Percentiles rank a stretch among this genome's conserved stretches.
These are phyloP conservation scores for Sorex maritimensis DNA, from an alignment of 2,797 vertebrate genomes.

Conservation along the genomic window DNA sequence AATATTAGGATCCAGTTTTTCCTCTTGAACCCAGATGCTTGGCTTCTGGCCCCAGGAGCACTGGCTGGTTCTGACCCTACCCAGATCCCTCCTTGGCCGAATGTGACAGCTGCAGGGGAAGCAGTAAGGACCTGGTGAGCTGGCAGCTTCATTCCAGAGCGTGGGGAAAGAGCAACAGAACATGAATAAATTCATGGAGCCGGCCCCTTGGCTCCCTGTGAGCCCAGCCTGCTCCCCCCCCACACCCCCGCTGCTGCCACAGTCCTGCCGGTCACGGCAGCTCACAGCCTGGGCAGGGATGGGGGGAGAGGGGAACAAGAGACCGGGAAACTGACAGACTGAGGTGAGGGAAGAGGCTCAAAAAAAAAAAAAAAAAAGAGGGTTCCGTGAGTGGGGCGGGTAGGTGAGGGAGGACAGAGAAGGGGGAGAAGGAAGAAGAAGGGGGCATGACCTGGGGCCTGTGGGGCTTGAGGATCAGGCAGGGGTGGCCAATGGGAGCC, in stretches of 20 bases:
- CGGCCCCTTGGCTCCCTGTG: slow-evolving; percentile 77
- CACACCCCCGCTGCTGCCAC: slow-evolving; percentile 54
- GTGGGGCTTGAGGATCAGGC: slow-evolving; percentile 20
- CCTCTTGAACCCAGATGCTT: slow-evolving; percentile 46
- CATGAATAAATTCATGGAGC: slow-evolving; percentile 90
- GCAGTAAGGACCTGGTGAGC: slow-evolving; percentile 83
- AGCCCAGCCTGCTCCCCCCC: slow-evolving; percentile 76
- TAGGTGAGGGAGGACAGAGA: not conserved
- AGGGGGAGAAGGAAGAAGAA: not conserved
- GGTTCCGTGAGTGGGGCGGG: not conserved
- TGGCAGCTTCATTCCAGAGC: slow-evolving; percentile 84
- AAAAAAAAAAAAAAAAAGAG: slow-evolving; percentile 68
- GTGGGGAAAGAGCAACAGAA: slow-evolving; percentile 85
- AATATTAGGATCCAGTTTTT: not conserved
- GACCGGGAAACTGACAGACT: slow-evolving; percentile 21
- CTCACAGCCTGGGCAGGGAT: slow-evolving; percentile 62
- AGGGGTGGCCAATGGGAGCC: slow-evolving; percentile 57
- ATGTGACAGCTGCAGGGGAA: slow-evolving; percentile 84
- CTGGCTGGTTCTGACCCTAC: slow-evolving; percentile 47
- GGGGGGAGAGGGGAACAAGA: slow-evolving; percentile 62
- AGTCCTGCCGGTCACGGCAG: slow-evolving; percentile 77
- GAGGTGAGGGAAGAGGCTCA: slow-evolving; percentile 62
- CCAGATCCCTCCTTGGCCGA: slow-evolving; percentile 45
- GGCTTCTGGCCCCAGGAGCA: slow-evolving; percentile 55
- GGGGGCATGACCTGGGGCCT: not conserved